Conservation (phyloP, 92 coral and sea anemone species). For the Metridium senile region DNA sequence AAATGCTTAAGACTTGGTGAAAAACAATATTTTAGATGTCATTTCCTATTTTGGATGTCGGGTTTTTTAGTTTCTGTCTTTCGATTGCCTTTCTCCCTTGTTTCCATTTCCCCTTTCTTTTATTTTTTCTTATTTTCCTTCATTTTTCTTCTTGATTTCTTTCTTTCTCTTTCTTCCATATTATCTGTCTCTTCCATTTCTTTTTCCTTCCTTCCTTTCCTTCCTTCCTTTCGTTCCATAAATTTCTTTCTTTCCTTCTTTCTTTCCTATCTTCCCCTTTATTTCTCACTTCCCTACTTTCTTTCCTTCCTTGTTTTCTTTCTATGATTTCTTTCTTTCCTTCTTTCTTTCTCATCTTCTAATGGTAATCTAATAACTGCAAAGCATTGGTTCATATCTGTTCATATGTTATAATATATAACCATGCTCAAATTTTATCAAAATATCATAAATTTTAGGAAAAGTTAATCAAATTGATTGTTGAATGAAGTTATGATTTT, state of each 20-base stretch:
- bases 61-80: too few relatives aligned
- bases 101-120: not conserved
- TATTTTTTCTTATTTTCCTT: not conserved
- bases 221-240: too few relatives aligned
- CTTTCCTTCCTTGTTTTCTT: too few relatives aligned
- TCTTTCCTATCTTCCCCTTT: not conserved
- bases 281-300: not conserved
- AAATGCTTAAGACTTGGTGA: not conserved
- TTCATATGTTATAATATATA: too few relatives aligned
- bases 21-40: too few relatives aligned
- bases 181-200: not conserved
- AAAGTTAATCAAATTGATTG: not conserved
- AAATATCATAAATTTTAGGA: not conserved
- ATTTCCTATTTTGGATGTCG: too few relatives aligned
- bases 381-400: conserved; percentile 20
- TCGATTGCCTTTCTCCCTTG: not conserved
- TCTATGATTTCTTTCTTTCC: not conserved
- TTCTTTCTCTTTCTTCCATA: not conserved
- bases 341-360: not conserved
- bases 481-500: conserved; percentile 9
- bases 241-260: not conserved
- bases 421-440: not conserved
- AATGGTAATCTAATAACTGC: conserved; percentile 18
- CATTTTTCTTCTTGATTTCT: not conserved
- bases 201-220: not conserved